Conservation (phyloP, 2,888 invertebrate genomes). For the Cylloceria caligata region DNA sequence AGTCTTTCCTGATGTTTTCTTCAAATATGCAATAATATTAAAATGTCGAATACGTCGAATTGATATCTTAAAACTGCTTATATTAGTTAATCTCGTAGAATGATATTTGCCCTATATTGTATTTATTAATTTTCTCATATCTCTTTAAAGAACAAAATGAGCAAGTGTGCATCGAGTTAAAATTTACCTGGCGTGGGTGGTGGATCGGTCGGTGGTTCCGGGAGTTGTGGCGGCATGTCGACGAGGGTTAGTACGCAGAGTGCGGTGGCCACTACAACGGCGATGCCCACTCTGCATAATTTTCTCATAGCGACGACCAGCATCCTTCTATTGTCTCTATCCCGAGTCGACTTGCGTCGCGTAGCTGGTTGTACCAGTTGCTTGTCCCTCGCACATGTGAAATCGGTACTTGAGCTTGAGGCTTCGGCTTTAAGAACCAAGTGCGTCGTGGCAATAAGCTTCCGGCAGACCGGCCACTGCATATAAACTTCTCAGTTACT, state of each 20-base stretch:
- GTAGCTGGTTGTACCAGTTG: constrained; percentile 37
- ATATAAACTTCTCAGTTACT: constrained; percentile 31
- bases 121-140: neutral
- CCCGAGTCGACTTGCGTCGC: constrained; percentile 55
- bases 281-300: constrained; percentile 81
- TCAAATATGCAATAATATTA: no score
- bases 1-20: no score
- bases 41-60: no score
- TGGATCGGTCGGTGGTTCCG: constrained; percentile 79
- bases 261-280: constrained; percentile 80
- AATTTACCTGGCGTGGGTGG: constrained; percentile 81
- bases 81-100: no score
- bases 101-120: neutral
- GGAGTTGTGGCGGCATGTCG: constrained; percentile 81
- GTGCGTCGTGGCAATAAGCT: constrained; percentile 39
- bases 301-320: constrained; percentile 78
- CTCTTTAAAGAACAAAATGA: neutral
- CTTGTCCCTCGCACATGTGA: constrained; percentile 62
- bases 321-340: constrained; percentile 74
- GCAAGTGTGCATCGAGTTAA: constrained; percentile 45
- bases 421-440: constrained; percentile 4
- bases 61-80: no score
- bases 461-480: constrained; percentile 29
- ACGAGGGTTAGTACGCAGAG: constrained; percentile 81
- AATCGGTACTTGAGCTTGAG: constrained; percentile 39